These are phyloP conservation scores for Pyrocephalus nanus DNA, from an alignment of 2,797 vertebrate genomes.

Conservation along the genomic window DNA sequence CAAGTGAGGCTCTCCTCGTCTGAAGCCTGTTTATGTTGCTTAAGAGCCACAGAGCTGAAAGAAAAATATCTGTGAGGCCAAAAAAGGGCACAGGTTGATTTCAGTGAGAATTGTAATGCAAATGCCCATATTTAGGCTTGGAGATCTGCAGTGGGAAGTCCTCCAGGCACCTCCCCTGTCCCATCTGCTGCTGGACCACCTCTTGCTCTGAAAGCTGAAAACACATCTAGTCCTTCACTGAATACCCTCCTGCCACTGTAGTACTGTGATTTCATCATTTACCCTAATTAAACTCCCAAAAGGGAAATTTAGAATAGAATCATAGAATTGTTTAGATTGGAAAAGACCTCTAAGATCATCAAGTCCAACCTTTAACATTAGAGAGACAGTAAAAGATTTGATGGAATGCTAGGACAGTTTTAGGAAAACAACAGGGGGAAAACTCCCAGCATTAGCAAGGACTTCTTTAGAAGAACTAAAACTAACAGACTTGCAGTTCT, in stretches of 20 bases:
- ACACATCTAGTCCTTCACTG: no score
- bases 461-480: background rate
- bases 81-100: background rate
- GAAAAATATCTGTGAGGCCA: background rate
- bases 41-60: background rate
- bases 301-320: no score
- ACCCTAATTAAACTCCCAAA: no score
- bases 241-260: no score
- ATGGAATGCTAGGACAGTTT: background rate
- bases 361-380: background rate
- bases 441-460: background rate
- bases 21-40: accelerated
- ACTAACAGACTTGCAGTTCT: background rate
- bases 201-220: no score
- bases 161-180: no score
- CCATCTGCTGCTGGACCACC: no score
- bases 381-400: background rate
- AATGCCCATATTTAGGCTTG: no score
- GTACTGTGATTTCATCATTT: no score
- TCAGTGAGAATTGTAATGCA: background rate
- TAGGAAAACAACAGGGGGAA: background rate
- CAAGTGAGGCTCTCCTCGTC: accelerated
- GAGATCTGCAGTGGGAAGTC: no score
- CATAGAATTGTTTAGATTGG: no score
- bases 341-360: background rate